These are phyloP conservation scores for Morus bassanus DNA, from an alignment of 2,797 vertebrate genomes.

Conservation along the genomic window DNA sequence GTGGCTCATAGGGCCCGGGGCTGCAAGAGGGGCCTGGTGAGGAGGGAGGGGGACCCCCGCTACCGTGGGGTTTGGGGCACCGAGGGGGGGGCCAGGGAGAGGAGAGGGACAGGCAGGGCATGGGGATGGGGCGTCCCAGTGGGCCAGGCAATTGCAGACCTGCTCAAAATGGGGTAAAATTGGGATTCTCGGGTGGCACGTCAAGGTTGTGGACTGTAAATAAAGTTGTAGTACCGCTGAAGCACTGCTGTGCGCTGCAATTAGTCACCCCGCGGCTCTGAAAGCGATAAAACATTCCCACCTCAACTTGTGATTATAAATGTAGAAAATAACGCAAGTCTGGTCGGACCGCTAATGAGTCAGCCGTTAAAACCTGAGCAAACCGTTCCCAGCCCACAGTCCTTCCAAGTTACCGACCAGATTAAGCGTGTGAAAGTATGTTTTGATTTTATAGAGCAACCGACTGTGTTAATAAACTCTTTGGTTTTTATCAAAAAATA, in stretches of 20 bases:
- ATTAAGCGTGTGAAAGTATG: background rate
- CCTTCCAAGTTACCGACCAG: background rate
- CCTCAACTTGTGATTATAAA: background rate
- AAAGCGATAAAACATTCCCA: background rate
- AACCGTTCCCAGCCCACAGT: background rate
- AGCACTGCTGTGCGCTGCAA: accelerated
- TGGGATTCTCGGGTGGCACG: background rate
- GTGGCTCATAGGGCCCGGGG: background rate
- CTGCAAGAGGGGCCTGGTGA: background rate
- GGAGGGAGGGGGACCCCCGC: too few species aligned
- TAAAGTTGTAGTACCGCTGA: accelerated
- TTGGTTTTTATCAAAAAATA: background rate
- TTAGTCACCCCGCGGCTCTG: background rate
- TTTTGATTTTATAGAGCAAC: background rate
- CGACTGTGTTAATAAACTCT: background rate
- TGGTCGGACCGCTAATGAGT: accelerated
- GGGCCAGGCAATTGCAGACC: background rate
- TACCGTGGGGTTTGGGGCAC: background rate
- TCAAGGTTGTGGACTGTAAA: background rate
- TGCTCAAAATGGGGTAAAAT: background rate
- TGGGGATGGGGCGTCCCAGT: accelerated
- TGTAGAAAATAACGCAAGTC: background rate
- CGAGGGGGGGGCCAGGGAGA: too few species aligned
- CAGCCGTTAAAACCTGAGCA: background rate
- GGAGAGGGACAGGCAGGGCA: too few species aligned